Evolutionary conservation across 2,888 invertebrate species (phyloP), one percentile per base, ranked within the genome.

Genomic region (Pterostichus niger): DNA sequence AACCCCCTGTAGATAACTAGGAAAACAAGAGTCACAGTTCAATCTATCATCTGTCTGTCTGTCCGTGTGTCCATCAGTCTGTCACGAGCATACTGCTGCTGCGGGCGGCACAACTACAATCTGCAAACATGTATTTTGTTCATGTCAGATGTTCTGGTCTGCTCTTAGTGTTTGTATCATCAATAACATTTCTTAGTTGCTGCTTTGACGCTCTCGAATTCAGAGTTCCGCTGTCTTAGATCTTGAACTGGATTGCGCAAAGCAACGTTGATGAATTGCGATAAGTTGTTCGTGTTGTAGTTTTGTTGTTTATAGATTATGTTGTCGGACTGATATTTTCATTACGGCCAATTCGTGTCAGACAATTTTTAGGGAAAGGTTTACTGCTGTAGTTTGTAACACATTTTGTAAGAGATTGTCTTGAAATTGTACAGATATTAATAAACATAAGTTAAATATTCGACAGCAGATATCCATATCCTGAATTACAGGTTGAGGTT

Each of bases 71-170:
- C 68, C 68, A 11, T 44, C 68, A 7, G 10, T 71, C 68, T 71
- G 68, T 68, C 68, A 68, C 10, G 15, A 68, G n/a, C 68, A 17
- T 15, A 11, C n/a, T 4, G 4, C 44, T 44, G 68, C 44, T 40
- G 44, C 15, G 17, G 40, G 68, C 44, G 3, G 9, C 17, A 3
- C 31, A 24, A 9, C 10, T 17, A 44, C 68, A 44, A 46, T 71
- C 44, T 71, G 68, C 44, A 71, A 71, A 71, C 68, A 71, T 71
- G 68, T 71, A 71, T 71, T 71, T 64, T 71, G 68, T 71, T 10
- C 11, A 7, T 9, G 46, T 71, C 68, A 71, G 44, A 71, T 71
- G 68, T 40, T 44, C 44, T 44, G 68, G 40, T 71, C 17, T 15
- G 40, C 44, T 44, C 17, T 44, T 15, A 13, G 44, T 10, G 44